Percentiles rank a stretch among this genome's conserved stretches.
Conservation (phyloP, 2,797 vertebrate genomes). For the Sebastes cheni region DNA sequence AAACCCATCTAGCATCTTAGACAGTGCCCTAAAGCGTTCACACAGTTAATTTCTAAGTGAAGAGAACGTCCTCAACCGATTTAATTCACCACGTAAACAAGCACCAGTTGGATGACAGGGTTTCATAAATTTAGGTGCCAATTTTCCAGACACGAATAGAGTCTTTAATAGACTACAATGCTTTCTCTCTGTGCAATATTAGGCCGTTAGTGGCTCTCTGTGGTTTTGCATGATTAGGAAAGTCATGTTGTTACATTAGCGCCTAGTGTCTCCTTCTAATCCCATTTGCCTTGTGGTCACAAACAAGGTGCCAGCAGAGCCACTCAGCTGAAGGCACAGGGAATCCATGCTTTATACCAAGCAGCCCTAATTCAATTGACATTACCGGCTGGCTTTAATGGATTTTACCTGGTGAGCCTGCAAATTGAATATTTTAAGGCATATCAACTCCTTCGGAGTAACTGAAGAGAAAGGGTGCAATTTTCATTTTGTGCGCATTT, state of each 20-base stretch:
- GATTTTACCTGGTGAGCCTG: conserved; percentile 74
- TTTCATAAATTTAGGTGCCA: conserved; percentile 29
- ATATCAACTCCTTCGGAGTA: conserved; percentile 69
- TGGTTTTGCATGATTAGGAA: conserved; percentile 73
- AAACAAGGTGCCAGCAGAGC: conserved; percentile 68
- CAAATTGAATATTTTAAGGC: conserved; percentile 74
- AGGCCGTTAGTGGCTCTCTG: conserved; percentile 53
- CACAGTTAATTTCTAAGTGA: background rate
- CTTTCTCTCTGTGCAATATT: conserved; percentile 30
- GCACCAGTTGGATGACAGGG: background rate
- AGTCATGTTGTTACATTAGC: conserved; percentile 72
- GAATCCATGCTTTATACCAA: conserved; percentile 57
- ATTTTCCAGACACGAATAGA: conserved; percentile 22
- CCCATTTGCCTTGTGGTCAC: conserved; percentile 72
- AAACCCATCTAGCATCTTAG: background rate
- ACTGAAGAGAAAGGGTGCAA: conserved; percentile 52
- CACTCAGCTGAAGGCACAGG: conserved; percentile 58
- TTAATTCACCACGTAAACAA: background rate
- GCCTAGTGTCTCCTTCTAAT: conserved; percentile 64
- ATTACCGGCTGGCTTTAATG: conserved; percentile 70
- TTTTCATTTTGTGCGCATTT: conserved; percentile 64
- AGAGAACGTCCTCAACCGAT: background rate
- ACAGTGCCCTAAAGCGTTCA: background rate
- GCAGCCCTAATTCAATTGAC: conserved; percentile 73
- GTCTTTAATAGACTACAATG: conserved; percentile 41